Base-by-base conservation (phyloP, 2,797 vertebrate species). In the Anguilla marmorata region DNA sequence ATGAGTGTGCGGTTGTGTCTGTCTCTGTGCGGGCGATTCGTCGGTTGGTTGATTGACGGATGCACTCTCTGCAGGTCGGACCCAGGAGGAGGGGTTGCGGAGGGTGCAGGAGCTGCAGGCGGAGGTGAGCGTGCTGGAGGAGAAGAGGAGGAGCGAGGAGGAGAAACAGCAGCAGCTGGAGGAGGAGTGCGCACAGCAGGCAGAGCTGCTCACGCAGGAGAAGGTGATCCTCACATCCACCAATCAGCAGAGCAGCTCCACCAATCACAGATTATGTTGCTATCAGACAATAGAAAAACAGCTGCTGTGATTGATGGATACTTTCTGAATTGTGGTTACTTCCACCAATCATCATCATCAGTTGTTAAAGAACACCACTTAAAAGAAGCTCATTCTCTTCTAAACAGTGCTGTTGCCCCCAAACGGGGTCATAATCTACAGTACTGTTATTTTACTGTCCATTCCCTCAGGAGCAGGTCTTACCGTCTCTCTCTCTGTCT, bases 121-220 rank as follows among this genome's bases (percentile, higher is more conserved):
- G 6, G 96, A 99, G 92, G 92, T 97, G 33, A 89, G 90, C 89
- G 82, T 88, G 12, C 86, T 99, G 50, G 97, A 96, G 91, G 94
- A 96, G 86, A 93, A 89, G 41, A 87, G 94, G 69, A 80, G 16
- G 89, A 93, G 95, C 16, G 93, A 96, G 89, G 92, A 93, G 86
- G 91, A 94, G 90, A 93, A 93, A 83, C 88, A 88, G 85, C 92
- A 96, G 89, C 93, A 95, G 24, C 92, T 98, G 0, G 93, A 96
- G 89, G 94, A 96, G 89, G 94, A 95, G 87, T 92, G 96, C 6
- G 84, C 94, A 19, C 86, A 94, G 19, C 86, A 95, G 0, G 79
- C 88, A 0, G 93, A 93, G 90, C 95, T 96, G 87, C 92, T 98
- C 82, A 93, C 95, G 2, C 95, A 97, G 92, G 97, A 98, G 87